Conservation (phyloP, 2,113 vertebrate genomes). For the Phaetusa simplex region DNA sequence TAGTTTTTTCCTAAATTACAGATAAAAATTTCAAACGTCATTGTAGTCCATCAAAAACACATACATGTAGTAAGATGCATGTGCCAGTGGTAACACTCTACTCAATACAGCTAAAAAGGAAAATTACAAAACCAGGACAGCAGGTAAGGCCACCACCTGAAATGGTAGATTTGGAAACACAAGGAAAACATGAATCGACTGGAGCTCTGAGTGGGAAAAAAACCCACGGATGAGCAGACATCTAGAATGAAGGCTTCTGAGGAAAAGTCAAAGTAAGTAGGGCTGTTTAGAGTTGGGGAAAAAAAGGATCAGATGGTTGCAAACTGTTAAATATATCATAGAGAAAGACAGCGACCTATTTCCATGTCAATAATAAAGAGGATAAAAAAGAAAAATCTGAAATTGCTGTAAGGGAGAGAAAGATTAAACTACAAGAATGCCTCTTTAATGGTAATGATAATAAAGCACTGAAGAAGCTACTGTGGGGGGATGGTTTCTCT, state of each 20-base stretch:
- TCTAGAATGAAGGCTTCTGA: not conserved
- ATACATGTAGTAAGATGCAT: not conserved
- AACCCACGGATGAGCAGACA: not conserved
- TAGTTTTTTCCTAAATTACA: not conserved
- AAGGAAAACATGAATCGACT: not conserved
- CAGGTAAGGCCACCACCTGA: not conserved
- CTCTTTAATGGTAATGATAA: not conserved
- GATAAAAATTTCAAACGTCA: not conserved
- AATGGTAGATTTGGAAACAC: not conserved
- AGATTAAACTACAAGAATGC: not conserved
- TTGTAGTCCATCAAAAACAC: not conserved
- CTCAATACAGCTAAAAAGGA: not conserved
- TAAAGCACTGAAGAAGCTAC: not conserved
- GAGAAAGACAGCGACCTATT: not conserved
- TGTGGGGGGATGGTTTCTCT: not conserved
- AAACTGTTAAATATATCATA: not conserved
- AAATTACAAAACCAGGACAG: too few species aligned
- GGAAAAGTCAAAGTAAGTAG: not conserved
- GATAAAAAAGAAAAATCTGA: not conserved
- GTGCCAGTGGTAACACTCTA: not conserved
- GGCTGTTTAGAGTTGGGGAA: not conserved
- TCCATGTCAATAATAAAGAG: not conserved
- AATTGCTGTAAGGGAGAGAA: not conserved
- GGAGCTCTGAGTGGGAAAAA: not conserved
- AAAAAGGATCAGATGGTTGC: not conserved